Percentiles rank a stretch among this genome's conserved stretches.
Conservation (phyloP, 2,113 vertebrate genomes). For the Elachura formosa region DNA sequence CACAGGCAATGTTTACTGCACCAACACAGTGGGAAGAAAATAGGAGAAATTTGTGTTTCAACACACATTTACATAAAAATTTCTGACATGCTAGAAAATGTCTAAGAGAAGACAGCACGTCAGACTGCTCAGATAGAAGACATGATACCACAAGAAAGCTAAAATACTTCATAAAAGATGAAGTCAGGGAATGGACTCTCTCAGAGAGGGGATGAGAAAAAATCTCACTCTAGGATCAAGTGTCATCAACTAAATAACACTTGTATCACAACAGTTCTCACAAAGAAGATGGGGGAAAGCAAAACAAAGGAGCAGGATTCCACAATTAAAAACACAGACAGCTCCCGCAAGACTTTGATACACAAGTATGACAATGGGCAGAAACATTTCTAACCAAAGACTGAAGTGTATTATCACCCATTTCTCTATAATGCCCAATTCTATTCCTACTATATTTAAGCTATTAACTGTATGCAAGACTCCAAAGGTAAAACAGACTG, state of each 20-base stretch:
- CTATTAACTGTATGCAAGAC: not conserved
- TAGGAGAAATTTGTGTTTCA: not conserved
- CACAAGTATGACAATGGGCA: not conserved
- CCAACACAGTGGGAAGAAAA: not conserved
- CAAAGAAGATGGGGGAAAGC: not conserved
- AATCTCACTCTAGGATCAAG: too few species aligned
- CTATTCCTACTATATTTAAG: not conserved
- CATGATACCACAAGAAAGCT: not conserved
- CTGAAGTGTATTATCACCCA: fast-evolving
- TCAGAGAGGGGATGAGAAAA: not conserved
- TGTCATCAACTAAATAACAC: not conserved
- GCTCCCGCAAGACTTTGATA: not conserved
- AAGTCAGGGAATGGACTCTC: not conserved
- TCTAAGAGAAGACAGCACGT: not conserved
- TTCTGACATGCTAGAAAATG: not conserved
- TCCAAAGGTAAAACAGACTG: not conserved
- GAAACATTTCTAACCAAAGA: not conserved
- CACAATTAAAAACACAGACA: fast-evolving
- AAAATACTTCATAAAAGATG: not conserved
- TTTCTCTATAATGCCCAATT: not conserved
- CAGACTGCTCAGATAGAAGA: not conserved
- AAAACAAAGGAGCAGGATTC: not conserved
- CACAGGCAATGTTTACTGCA: fast-evolving
- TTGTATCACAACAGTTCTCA: not conserved
- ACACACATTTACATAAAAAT: not conserved